Conservation (phyloP, 2,888 invertebrate genomes). For the Alsophila aescularia region DNA sequence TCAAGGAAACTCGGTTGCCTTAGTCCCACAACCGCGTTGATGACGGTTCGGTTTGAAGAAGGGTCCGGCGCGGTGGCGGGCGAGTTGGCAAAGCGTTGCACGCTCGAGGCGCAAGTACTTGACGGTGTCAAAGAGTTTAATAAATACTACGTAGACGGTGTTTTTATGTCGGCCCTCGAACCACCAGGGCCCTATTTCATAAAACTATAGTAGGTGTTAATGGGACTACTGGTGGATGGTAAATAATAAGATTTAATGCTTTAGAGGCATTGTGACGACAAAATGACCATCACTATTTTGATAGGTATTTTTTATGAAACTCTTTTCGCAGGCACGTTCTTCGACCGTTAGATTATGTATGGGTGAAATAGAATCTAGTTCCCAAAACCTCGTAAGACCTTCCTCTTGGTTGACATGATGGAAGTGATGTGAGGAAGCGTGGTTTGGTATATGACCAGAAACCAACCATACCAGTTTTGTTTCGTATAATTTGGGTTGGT, state of each 20-base stretch:
- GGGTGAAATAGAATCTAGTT: not conserved
- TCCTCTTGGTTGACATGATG: too few relatives aligned
- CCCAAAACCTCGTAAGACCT: not conserved
- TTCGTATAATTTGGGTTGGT: not conserved
- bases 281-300: not conserved
- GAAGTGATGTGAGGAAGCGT: too few relatives aligned
- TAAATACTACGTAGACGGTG: too few relatives aligned
- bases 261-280: not conserved
- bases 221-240: too few relatives aligned
- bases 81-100: constrained; percentile 85
- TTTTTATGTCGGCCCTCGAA: constrained; percentile 95
- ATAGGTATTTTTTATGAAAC: not conserved
- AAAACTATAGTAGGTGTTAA: too few relatives aligned
- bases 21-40: constrained; percentile 58
- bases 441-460: not conserved
- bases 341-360: not conserved
- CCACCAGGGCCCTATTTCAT: too few relatives aligned
- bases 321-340: not conserved
- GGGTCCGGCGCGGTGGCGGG: constrained; percentile 70
- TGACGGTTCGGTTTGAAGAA: constrained; percentile 69
- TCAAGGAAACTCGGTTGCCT: not conserved
- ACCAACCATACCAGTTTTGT: not conserved
- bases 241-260: too few relatives aligned
- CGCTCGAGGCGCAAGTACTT: constrained; percentile 94
- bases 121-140: constrained; percentile 97